Base-by-base conservation (phyloP, 2,888 invertebrate species). In the Yponomeuta malinellus region DNA sequence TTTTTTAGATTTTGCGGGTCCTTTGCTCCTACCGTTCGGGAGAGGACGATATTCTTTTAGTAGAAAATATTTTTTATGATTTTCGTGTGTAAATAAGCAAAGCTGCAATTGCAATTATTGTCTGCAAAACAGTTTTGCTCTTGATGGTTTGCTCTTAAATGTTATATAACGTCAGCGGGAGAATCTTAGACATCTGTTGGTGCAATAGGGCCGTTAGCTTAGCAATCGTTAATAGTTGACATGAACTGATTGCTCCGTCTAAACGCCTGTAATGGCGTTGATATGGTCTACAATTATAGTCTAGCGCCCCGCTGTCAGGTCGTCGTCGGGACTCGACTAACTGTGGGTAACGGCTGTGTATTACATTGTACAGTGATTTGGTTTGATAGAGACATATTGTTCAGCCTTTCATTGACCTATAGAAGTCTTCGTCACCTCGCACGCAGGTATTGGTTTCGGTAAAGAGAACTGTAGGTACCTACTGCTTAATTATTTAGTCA, bases 191-290 rank as follows among this genome's bases (percentile, higher is more conserved):
- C 23, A 1, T n/a, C 1, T 33, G 67, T 66, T 31, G 64, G 29
- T 31, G 64, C 64, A 31, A 66, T 66, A 31, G 15, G 66, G n/a
- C 31, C 31, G 66, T 33, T 29, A 66, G 15, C 33, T 33, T 37
- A 33, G 15, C 33, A 67, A 67, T 67, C 67, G 67, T 67, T 29
- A 29, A 67, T 67, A 10, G 67, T 67, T 43, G 67, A 37, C 67
- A 67, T 33, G 67, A 67, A 67, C 67, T 67, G 67, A 67, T 67
- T 67, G 67, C 67, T 23, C 68, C 12, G 48, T 68, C 48, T 68
- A 68, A 68, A 68, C 48, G 68, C 23, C n/a, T 9, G 68, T 68
- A 68, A 48, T 48, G 52, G 68, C 29, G 68, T n/a, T 52, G 68
- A 48, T 68, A 67, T 43, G 68, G 23, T 48, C 31, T 15, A 68